These are phyloP conservation scores for Drosophila trapezifrons DNA, from an alignment of 1,140 invertebrate genomes.

Conservation along the genomic window DNA sequence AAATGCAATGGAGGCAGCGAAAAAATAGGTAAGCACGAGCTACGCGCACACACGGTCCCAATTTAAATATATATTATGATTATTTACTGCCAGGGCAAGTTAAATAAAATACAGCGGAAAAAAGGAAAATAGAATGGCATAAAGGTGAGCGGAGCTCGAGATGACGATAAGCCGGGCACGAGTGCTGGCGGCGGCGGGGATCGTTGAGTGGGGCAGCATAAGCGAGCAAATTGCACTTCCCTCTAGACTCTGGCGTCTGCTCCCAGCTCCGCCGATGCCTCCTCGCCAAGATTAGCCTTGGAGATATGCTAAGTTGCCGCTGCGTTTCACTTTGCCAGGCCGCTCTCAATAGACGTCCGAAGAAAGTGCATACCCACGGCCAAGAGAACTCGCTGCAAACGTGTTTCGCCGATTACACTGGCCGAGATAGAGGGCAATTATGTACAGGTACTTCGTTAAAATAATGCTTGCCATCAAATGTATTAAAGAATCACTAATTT, in stretches of 20 bases:
- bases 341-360: constrained; percentile 49
- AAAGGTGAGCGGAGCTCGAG: constrained; percentile 22
- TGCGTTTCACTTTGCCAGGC: constrained; percentile 29
- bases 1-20: constrained; percentile 47
- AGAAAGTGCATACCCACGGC: constrained; percentile 55
- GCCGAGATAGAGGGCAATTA: not conserved
- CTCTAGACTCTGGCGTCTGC: constrained; percentile 3
- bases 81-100: constrained; percentile 61
- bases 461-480: not conserved
- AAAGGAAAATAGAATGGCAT: constrained; percentile 43
- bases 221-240: constrained; percentile 27
- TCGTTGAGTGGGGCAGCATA: constrained; percentile 24
- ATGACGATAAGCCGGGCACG: constrained; percentile 26
- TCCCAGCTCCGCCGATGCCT: constrained; percentile 7
- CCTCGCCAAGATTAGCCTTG: constrained; percentile 66
- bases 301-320: constrained; percentile 71
- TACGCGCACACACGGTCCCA: constrained; percentile 40
- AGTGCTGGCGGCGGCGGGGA: not conserved
- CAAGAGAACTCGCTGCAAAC: constrained; percentile 55
- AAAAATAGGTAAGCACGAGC: constrained; percentile 25
- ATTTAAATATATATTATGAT: constrained; percentile 81
- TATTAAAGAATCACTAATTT: rapidly evolving
- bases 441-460: not conserved
- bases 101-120: constrained; percentile 38
- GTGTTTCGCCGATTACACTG: constrained; percentile 52